Evolutionary conservation across 2,888 invertebrate species (phyloP).

Genomic region (Phlogophora meticulosa): DNA sequence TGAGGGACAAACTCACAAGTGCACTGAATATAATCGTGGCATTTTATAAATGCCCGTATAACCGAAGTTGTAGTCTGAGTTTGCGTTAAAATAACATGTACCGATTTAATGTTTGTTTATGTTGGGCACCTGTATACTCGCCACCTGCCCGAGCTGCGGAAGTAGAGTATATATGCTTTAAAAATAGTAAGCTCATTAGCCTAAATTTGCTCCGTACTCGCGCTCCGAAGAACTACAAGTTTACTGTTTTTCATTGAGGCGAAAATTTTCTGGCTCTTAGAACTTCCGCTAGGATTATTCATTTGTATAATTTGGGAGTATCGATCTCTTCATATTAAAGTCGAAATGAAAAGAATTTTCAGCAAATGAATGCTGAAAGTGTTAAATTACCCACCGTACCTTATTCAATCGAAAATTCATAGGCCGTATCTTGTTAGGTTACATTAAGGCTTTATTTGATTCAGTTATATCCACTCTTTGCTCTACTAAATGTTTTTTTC

Average conservation of each 20-base stretch:
- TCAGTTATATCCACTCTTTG: too few species aligned
- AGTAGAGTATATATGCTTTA: slow-evolving; percentile 68
- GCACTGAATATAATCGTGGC: slow-evolving; percentile 33
- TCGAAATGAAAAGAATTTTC: neutral
- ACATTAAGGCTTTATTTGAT: too few species aligned
- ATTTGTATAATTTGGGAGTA: slow-evolving; percentile 5
- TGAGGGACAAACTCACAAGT: slow-evolving; percentile 42
- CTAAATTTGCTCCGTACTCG: slow-evolving; percentile 67
- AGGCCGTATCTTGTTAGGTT: too few species aligned
- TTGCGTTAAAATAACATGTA: slow-evolving; percentile 66
- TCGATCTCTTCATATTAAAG: slow-evolving; percentile 1
- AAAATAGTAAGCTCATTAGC: slow-evolving; percentile 78
- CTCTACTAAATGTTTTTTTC: too few species aligned
- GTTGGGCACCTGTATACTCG: slow-evolving; percentile 69
- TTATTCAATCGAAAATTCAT: too few species aligned
- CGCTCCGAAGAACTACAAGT: slow-evolving; percentile 27
- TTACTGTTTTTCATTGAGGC: slow-evolving; percentile 44
- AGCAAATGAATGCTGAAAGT: neutral
- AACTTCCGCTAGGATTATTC: slow-evolving; percentile 39
- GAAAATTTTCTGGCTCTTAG: slow-evolving; percentile 26
- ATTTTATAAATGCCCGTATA: slow-evolving; percentile 25
- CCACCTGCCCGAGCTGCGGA: slow-evolving; percentile 68
- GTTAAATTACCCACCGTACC: neutral
- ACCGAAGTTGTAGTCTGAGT: slow-evolving; percentile 33
- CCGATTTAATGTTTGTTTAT: slow-evolving; percentile 73